A percentile compares a stretch with the other conserved stretches of the same genome.
Conservation (phyloP, 2,888 invertebrate species). For the Allolobophora icterica region DNA sequence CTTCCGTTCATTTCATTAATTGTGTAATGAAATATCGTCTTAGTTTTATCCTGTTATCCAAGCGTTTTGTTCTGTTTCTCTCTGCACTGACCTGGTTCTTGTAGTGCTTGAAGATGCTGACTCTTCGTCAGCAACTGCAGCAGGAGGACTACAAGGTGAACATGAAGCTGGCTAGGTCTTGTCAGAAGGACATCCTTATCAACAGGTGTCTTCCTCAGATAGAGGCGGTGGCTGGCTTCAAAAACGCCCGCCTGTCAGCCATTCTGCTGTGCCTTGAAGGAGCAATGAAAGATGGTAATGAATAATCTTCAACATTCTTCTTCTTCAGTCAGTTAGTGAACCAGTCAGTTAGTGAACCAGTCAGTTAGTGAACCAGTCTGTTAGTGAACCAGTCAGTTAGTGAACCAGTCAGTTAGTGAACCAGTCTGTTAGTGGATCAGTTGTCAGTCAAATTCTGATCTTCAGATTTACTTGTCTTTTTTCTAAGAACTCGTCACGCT, state of each 20-base stretch:
- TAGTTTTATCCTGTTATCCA: neutral
- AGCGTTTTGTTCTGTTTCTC: neutral
- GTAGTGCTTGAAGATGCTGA: slow-evolving; percentile 81
- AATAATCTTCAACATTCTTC: neutral
- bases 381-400: neutral
- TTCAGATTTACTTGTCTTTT: too few relatives aligned
- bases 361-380: neutral
- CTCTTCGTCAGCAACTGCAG: slow-evolving; percentile 84
- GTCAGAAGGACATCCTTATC: slow-evolving; percentile 85
- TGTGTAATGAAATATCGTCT: neutral
- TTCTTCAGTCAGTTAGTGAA: neutral
- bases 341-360: neutral
- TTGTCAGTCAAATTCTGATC: too few relatives aligned
- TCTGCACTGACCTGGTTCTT: slow-evolving; percentile 40
- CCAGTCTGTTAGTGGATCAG: too few relatives aligned
- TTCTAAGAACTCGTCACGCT: too few relatives aligned
- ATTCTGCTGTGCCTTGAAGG: slow-evolving; percentile 88
- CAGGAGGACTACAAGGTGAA: slow-evolving; percentile 84
- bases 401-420: neutral
- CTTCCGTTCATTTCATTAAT: neutral
- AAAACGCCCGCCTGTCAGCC: slow-evolving; percentile 82
- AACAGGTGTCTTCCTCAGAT: slow-evolving; percentile 74
- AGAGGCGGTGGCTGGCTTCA: slow-evolving; percentile 72
- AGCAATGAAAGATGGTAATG: slow-evolving; percentile 63
- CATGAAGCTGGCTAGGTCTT: slow-evolving; percentile 81